Conservation (phyloP, 2,797 vertebrate species). For the Scyliorhinus canicula region DNA sequence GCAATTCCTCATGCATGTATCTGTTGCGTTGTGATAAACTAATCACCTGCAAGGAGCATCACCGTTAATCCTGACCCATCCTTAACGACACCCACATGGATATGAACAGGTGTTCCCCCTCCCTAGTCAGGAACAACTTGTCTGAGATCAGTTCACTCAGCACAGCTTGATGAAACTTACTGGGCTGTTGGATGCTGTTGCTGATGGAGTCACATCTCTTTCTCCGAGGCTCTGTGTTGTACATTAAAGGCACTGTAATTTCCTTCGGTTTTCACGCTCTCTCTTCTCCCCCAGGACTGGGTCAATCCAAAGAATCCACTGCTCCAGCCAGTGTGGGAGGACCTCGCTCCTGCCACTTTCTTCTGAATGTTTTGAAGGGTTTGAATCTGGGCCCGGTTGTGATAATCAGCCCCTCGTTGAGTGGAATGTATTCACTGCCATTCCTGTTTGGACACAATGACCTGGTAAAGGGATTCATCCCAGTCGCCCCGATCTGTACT, state of each 20-base stretch:
- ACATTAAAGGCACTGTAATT: not conserved
- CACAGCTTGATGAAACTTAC: not conserved
- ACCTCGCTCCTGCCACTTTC: conserved; percentile 69
- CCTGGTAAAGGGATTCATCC: conserved; percentile 74
- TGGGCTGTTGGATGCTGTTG: not conserved
- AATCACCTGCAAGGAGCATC: not conserved
- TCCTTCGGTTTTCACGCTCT: not conserved
- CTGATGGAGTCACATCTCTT: not conserved
- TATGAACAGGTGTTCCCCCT: not conserved
- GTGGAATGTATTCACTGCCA: conserved; percentile 92
- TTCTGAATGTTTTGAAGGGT: conserved; percentile 68
- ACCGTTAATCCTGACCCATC: not conserved
- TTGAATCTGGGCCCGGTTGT: conserved; percentile 68
- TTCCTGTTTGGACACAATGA: conserved; percentile 72
- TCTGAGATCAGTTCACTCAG: not conserved
- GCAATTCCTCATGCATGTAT: not conserved
- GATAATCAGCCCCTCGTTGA: conserved; percentile 87
- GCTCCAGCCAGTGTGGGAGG: conserved; percentile 65
- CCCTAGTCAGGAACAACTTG: not conserved
- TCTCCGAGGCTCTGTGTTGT: not conserved
- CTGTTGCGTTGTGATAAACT: not conserved
- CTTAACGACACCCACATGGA: not conserved
- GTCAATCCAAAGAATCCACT: conserved; percentile 65
- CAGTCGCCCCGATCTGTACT: conserved; percentile 90
- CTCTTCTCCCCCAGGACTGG: conserved; percentile 63